Percentiles rank a stretch among this genome's conserved stretches.
phyloP scores from a whole-genome alignment of 2,888 invertebrate species.

The Tolmerus cingulatus region DNA sequence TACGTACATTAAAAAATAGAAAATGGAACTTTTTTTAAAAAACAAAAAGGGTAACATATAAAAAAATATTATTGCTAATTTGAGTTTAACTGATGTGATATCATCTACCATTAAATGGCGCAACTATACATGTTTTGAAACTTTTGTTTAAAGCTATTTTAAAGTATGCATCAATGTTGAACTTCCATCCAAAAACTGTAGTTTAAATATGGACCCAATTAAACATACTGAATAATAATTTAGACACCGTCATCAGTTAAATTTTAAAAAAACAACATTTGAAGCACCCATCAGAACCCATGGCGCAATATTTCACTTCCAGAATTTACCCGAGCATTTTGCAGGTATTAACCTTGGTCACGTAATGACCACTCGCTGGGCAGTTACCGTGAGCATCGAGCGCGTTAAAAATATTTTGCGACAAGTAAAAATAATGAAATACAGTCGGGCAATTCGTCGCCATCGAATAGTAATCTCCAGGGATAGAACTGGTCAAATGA shows the following conservation, averaged over 20 bases:
- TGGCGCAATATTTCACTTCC: not conserved
- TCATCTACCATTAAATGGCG: no score
- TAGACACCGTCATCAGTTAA: not conserved
- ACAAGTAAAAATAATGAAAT: not conserved
- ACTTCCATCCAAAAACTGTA: no score
- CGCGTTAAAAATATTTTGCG: not conserved
- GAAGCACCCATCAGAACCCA: not conserved
- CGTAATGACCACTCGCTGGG: not conserved
- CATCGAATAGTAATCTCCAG: not conserved
- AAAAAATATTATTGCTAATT: no score
- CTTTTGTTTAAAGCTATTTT: no score
- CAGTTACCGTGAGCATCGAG: not conserved
- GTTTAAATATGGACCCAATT: not conserved
- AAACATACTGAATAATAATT: not conserved
- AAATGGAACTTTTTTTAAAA: no score
- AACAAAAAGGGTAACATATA: no score
- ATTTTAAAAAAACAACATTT: not conserved
- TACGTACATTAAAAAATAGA: no score
- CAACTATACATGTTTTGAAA: no score
- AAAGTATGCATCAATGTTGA: no score
- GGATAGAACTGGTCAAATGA: not conserved
- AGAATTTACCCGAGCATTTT: not conserved
- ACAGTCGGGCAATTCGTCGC: not conserved
- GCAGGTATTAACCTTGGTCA: not conserved
- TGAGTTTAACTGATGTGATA: no score